Evolutionary conservation across 2,888 invertebrate genomes (phyloP), one percentile per base, ranked within the genome.

Genomic region (Anodontia alba): DNA sequence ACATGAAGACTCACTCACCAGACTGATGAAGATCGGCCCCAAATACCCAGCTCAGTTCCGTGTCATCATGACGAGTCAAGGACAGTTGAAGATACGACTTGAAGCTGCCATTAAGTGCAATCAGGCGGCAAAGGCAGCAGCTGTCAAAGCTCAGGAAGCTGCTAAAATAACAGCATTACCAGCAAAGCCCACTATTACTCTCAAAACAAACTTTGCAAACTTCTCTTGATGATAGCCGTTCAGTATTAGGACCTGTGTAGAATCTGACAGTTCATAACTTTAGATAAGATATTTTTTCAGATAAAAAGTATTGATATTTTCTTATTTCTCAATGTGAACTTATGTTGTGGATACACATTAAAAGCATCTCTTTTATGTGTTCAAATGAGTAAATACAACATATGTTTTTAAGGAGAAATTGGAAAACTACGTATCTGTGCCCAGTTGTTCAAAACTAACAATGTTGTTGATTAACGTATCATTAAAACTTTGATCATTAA

Each of bases 1-100:
- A 57, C 99, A 99, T 94, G 98, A 99, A 87, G 97, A 97, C 90
- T 97, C 98, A 84, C 96, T 99, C 88, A 97, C 97, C 88, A 97
- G 97, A 96, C 96, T 99, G 26, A 98, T 98, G 90, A 97, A 97
- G 92, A 97, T 99, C 89, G 99, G 98, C 0, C 98, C 98, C 0
- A 97, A 97, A 93, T 97, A 98, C 95, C 98, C 98, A 29, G 97
- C 97, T 96, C 98, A 99, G 94, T 99, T 99, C 95, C 98, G 98
- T 93, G 96, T 96, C 20, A 96, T 99, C 90, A 98, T 99, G 97
- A 96, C 96, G 33, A 97, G 97, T 90, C 97, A 97, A 0, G 95
- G 96, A 0, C 97, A 97, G 77, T 95, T 99, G 76, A 96, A 98
- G 85, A 96, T 95, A 72, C 97, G 97, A 94, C 95, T 99, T 74